Evolutionary conservation across 2,888 invertebrate species (phyloP).

Genomic region (Idaea biselata): DNA sequence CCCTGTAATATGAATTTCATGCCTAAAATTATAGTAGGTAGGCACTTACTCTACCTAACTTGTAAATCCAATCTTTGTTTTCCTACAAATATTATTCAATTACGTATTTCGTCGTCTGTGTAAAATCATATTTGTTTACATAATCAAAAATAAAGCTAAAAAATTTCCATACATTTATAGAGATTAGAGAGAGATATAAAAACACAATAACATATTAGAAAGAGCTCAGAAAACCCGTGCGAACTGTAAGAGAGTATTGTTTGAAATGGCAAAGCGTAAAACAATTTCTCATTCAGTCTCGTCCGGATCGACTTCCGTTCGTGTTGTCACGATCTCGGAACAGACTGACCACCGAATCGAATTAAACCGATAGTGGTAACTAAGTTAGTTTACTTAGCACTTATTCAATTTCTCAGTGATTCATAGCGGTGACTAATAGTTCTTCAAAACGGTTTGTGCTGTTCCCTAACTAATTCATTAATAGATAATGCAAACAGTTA

Average conservation of each 20-base stretch:
- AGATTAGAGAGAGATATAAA: too few relatives aligned
- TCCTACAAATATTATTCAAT: too few relatives aligned
- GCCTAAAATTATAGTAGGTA: too few relatives aligned
- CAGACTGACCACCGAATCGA: constrained; percentile 35
- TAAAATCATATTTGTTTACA: too few relatives aligned
- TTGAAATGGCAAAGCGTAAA: constrained; percentile 39
- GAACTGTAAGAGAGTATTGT: constrained; percentile 26
- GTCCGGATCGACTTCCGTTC: constrained; percentile 60
- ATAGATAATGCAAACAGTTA: background rate
- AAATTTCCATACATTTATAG: too few relatives aligned
- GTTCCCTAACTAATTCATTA: constrained; percentile 4
- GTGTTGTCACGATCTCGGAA: constrained; percentile 54
- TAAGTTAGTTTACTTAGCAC: constrained; percentile 23
- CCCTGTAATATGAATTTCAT: too few relatives aligned
- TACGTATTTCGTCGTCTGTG: too few relatives aligned
- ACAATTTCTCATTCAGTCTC: constrained; percentile 46
- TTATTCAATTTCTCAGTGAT: constrained; percentile 39
- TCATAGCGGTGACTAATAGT: constrained; percentile 47
- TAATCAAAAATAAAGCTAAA: too few relatives aligned
- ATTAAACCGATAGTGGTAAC: constrained; percentile 21
- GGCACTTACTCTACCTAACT: too few relatives aligned
- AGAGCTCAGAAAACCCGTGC: constrained; percentile 5
- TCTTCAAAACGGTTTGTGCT: constrained; percentile 15
- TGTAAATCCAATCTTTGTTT: too few relatives aligned
- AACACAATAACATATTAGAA: constrained; percentile 5